phyloP scores from a whole-genome alignment of 2,797 vertebrate genomes.

The Hydrocynus forskahlii region DNA sequence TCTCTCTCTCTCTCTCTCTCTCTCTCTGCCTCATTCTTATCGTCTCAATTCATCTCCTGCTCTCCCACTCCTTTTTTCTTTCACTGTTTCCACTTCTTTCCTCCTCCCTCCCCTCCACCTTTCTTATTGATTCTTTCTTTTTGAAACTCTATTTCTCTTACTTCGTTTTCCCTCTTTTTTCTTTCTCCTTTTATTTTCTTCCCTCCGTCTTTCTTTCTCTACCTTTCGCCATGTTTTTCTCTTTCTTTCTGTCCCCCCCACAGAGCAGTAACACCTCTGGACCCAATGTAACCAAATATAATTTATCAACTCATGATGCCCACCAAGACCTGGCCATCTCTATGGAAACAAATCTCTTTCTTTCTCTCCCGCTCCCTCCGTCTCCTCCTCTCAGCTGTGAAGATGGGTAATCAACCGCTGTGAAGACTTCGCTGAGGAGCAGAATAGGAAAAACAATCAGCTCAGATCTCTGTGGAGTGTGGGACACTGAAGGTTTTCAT shows the following conservation, averaged over 20 bases:
- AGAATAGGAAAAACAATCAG: conserved; percentile 24
- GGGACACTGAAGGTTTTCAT: neutral
- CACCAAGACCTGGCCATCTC: conserved; percentile 60
- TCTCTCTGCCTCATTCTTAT: too few species aligned
- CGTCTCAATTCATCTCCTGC: too few species aligned
- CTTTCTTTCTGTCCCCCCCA: neutral
- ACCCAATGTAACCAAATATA: conserved; percentile 21
- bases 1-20: too few species aligned
- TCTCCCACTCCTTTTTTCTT: too few species aligned
- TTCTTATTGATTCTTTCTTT: too few species aligned
- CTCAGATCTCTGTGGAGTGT: conserved; percentile 8
- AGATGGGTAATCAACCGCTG: conserved; percentile 49
- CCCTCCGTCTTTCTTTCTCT: neutral
- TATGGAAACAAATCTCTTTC: conserved; percentile 59
- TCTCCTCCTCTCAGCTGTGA: conserved; percentile 55
- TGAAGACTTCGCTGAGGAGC: conserved; percentile 44
- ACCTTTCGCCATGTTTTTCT: neutral
- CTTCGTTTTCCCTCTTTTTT: too few species aligned
- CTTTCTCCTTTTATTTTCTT: conserved; percentile 16
- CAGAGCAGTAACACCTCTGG: conserved; percentile 37
- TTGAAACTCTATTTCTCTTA: too few species aligned
- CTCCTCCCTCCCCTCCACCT: too few species aligned
- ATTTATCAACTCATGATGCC: conserved; percentile 44
- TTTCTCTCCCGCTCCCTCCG: conserved; percentile 9
- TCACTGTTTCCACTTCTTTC: too few species aligned